Percentiles rank a stretch among this genome's conserved stretches.
Conservation (phyloP, 1,140 invertebrate genomes). For the Amphibalanus amphitrite region DNA sequence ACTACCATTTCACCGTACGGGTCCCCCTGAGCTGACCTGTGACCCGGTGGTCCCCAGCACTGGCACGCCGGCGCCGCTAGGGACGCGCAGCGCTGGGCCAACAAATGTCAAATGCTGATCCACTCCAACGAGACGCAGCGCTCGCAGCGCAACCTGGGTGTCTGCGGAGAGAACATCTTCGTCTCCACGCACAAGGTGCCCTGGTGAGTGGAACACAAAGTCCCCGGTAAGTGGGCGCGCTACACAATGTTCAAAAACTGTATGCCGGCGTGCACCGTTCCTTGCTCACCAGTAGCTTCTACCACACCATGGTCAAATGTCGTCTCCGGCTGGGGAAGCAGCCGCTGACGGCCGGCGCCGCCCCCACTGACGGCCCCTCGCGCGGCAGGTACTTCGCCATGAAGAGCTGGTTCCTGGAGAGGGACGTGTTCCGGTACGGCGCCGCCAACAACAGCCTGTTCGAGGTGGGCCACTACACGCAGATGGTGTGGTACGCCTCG, state of each 20-base stretch:
- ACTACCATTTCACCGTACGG: too few relatives aligned
- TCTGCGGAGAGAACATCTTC: slow-evolving; percentile 67
- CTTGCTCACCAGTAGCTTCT: too few relatives aligned
- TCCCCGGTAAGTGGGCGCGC: too few relatives aligned
- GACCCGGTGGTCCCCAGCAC: slow-evolving; percentile 32
- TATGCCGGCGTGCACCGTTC: too few relatives aligned
- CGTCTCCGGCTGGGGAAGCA: too few relatives aligned
- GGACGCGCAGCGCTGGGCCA: slow-evolving; percentile 53
- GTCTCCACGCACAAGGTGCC: slow-evolving; percentile 57
- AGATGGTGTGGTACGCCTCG: slow-evolving; percentile 61
- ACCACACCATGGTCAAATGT: too few relatives aligned
- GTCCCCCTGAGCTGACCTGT: too few relatives aligned
- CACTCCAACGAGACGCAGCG: slow-evolving; percentile 49
- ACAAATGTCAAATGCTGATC: slow-evolving; percentile 44
- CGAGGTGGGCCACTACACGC: slow-evolving; percentile 59
- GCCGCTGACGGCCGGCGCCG: too few relatives aligned
- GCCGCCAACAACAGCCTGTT: slow-evolving; percentile 37
- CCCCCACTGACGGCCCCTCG: too few relatives aligned
- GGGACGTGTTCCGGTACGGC: slow-evolving; percentile 53
- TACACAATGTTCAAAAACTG: too few relatives aligned
- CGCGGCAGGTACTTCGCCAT: slow-evolving; percentile 51
- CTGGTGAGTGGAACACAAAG: slow-evolving; percentile 40
- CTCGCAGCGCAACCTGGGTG: slow-evolving; percentile 43
- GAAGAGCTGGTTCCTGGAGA: slow-evolving; percentile 59
- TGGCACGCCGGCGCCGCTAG: slow-evolving; percentile 49